Conservation (phyloP, 1,140 invertebrate genomes). For the Microplitis mediator region DNA sequence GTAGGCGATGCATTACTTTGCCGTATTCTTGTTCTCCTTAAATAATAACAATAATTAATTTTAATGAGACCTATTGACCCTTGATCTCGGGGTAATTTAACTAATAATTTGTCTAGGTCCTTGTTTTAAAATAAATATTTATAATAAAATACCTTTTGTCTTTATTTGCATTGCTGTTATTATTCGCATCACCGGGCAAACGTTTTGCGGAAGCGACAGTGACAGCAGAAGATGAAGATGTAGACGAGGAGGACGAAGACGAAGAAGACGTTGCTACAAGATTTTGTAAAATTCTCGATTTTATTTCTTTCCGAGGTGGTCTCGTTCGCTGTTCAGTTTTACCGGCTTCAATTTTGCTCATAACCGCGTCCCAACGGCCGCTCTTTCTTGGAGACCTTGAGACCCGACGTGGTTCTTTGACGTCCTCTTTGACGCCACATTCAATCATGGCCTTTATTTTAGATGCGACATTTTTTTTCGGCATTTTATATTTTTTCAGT, state of each 20-base stretch:
- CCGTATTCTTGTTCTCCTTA: constrained; percentile 50
- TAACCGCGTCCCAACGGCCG: constrained; percentile 77
- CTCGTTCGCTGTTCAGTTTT: constrained; percentile 74
- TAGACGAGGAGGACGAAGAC: constrained; percentile 38
- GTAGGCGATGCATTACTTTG: constrained; percentile 53
- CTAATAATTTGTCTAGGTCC: constrained; percentile 2
- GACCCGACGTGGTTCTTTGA: constrained; percentile 47
- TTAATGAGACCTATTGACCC: background rate
- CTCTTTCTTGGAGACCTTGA: constrained; percentile 56
- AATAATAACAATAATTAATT: constrained; percentile 25
- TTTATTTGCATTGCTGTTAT: constrained; percentile 48
- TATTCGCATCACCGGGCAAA: constrained; percentile 45
- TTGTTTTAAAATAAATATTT: background rate
- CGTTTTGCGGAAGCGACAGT: constrained; percentile 35
- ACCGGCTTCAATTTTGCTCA: constrained; percentile 63
- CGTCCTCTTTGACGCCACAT: constrained; percentile 59
- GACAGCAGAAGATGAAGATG: constrained; percentile 40
- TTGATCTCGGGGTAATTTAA: constrained; percentile 2
- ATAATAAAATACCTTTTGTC: constrained; percentile 49
- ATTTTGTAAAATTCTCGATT: constrained; percentile 72
- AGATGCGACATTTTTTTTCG: constrained; percentile 74
- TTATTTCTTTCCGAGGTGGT: constrained; percentile 76
- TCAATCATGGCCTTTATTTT: constrained; percentile 76
- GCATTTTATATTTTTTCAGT: constrained; percentile 77
- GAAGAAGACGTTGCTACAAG: constrained; percentile 39